Base-by-base conservation (phyloP, 2,797 vertebrate genomes). In the Ataeniobius toweri region DNA sequence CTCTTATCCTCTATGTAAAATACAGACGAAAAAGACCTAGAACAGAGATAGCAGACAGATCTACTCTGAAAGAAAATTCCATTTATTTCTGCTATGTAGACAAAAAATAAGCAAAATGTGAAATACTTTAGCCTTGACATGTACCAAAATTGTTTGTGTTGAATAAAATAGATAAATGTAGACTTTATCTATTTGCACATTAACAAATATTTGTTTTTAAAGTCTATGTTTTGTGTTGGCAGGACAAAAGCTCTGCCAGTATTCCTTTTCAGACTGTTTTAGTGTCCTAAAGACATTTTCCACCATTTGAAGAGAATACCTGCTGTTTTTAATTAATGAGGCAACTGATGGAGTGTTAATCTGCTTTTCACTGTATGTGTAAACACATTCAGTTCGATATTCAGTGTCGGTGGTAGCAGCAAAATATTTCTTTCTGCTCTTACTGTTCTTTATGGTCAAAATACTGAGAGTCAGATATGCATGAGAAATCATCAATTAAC, bases 401-500 rank as follows among this genome's bases (percentile, higher is more conserved):
- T 8, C 24, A n/a, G 0, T 12, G n/a, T 58, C 16, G 8, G 22
- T 55, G 22, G 53, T 55, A 55, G 20, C 20, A 55, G 53, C 20
- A 24, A 55, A 55, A 24, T 55, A 22, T n/a, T 58, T 26, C 10
- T 58, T n/a, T 58, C n/a, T n/a, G 56, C 56, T 26, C 10, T 3
- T 13, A 26, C 10, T 3, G 56, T 12, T 58, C n/a, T 12, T 26
- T 26, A 12, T 26, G 9, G 20, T 71, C 74, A 73, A 71, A 78
- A 56, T 18, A 18, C 76, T 81, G 63, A 80, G 28, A 73, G 20
- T 24, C 22, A 55, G 22, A 20, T 22, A 24, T 22, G 53, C 20
- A 53, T 16, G 50, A 51, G 50, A 18, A 53, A 18, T 20, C 20
- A 18, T 5, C 10, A 12, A 5, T 53, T 53, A 1, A 56, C 7